phyloP scores from a whole-genome alignment of 2,888 invertebrate species.

The Ophion ellenae region DNA sequence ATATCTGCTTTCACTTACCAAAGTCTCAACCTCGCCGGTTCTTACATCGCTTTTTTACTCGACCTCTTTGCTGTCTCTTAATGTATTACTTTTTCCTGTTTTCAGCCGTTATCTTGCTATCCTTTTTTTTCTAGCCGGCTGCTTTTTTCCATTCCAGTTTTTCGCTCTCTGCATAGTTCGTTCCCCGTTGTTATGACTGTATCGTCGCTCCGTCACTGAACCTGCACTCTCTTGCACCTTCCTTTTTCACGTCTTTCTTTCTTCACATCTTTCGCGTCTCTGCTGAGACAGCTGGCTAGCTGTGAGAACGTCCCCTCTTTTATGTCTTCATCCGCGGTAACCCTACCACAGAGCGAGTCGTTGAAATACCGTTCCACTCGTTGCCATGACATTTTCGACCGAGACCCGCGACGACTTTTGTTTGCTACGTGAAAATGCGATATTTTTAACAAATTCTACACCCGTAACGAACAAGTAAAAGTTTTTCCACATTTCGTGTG shows the following conservation, averaged over 20 bases:
- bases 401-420: background rate
- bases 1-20: constrained; percentile 18
- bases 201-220: background rate
- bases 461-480: too few species aligned
- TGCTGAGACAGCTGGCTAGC: constrained; percentile 69
- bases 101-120: constrained; percentile 19
- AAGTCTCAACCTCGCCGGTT: constrained; percentile 12
- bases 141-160: background rate
- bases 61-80: constrained; percentile 3
- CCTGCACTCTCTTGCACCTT: background rate
- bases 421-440: background rate
- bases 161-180: constrained; percentile 1
- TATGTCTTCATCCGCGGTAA: constrained; percentile 78
- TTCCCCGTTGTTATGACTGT: background rate
- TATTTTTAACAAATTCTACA: background rate
- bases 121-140: constrained; percentile 9
- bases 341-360: constrained; percentile 67
- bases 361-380: constrained; percentile 67
- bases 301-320: constrained; percentile 76
- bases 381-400: constrained; percentile 3
- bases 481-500: too few species aligned
- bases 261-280: constrained; percentile 44
- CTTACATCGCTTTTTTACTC: constrained; percentile 17
- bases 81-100: constrained; percentile 21
- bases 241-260: constrained; percentile 30